These are phyloP conservation scores for Cosmia pyralina DNA, from an alignment of 2,888 invertebrate species.

Conservation along the genomic window DNA sequence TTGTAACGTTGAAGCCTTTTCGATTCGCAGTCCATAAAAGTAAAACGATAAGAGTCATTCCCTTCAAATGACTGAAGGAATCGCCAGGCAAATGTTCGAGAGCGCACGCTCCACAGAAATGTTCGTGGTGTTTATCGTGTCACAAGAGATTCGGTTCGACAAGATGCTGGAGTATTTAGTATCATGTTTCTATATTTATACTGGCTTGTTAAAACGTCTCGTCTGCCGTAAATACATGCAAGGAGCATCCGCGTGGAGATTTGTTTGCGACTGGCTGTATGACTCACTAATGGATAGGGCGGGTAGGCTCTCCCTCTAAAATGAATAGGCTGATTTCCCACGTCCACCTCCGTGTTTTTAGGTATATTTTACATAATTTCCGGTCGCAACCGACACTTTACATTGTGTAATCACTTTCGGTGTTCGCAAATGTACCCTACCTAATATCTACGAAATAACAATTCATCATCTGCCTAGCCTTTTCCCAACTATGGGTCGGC, in stretches of 20 bases:
- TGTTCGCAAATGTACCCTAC: slow-evolving; percentile 55
- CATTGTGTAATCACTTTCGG: slow-evolving; percentile 78
- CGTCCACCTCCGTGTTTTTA: slow-evolving; percentile 84
- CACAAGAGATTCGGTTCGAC: slow-evolving; percentile 79
- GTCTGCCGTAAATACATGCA: slow-evolving; percentile 76
- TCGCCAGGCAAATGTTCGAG: slow-evolving; percentile 80
- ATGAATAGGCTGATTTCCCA: slow-evolving; percentile 87
- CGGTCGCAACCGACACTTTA: slow-evolving; percentile 83
- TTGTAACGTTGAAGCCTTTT: slow-evolving; percentile 84
- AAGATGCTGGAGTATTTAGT: slow-evolving; percentile 79
- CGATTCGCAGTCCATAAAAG: slow-evolving; percentile 87
- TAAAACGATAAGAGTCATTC: slow-evolving; percentile 87
- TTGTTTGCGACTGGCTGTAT: slow-evolving; percentile 81
- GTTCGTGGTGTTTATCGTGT: slow-evolving; percentile 78
- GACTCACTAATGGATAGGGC: slow-evolving; percentile 87
- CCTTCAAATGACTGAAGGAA: slow-evolving; percentile 84
- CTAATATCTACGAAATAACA: slow-evolving; percentile 35
- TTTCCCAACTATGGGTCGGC: too few species aligned
- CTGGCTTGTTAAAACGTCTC: slow-evolving; percentile 77
- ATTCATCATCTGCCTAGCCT: too few species aligned
- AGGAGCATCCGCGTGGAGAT: slow-evolving; percentile 75
- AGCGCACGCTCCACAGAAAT: slow-evolving; percentile 70
- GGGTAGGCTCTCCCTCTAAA: slow-evolving; percentile 77
- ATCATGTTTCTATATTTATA: slow-evolving; percentile 80
- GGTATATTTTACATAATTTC: slow-evolving; percentile 87